These are phyloP conservation scores for Martes martes DNA, from an alignment of 2,113 vertebrate species.

Conservation along the genomic window DNA sequence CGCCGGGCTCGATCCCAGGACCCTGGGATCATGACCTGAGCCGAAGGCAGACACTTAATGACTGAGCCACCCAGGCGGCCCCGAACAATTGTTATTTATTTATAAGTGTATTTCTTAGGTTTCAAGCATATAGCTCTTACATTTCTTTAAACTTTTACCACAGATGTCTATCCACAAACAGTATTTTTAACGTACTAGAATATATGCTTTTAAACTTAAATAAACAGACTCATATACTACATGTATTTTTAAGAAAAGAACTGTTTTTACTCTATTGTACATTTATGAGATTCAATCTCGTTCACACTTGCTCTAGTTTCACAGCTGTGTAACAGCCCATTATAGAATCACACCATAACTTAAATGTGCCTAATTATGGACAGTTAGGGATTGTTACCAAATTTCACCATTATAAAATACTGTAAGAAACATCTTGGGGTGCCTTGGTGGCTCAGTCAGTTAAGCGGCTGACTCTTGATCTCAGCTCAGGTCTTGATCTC, in stretches of 20 bases:
- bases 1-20: too few relatives aligned
- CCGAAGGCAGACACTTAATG: too few relatives aligned
- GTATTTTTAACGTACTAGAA: neutral
- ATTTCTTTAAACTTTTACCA: neutral
- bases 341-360: neutral
- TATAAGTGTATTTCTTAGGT: neutral
- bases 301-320: neutral
- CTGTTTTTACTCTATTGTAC: neutral
- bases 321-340: neutral
- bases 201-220: neutral
- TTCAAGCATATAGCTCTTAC: neutral
- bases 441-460: neutral
- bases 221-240: neutral
- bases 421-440: neutral
- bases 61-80: too few relatives aligned
- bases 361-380: neutral
- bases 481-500: neutral
- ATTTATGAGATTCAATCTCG: neutral
- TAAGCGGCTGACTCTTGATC: neutral
- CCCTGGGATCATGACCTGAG: too few relatives aligned
- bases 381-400: neutral
- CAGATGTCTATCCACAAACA: neutral
- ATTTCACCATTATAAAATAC: neutral
- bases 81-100: neutral
- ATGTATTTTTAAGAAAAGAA: neutral